Conservation (phyloP, 2,888 invertebrate species). For the Phaonia tiefii region DNA sequence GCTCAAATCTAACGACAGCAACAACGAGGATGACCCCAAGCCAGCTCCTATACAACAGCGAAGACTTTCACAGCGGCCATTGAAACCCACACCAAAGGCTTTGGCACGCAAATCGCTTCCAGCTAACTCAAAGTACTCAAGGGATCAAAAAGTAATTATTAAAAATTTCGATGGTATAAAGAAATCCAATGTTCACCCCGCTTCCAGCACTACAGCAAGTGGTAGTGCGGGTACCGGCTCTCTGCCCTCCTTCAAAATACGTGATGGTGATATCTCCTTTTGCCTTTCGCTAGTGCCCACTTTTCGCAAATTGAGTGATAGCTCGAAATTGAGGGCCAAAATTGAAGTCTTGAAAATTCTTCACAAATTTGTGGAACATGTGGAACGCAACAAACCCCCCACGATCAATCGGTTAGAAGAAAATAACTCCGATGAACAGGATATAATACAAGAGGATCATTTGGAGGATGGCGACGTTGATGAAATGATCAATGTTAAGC, state of each 20-base stretch:
- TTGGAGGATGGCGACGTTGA: slow-evolving; percentile 46
- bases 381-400: slow-evolving; percentile 5
- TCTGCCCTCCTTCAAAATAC: slow-evolving; percentile 49
- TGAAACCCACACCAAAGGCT: slow-evolving; percentile 17
- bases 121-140: not conserved
- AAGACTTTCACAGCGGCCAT: not conserved
- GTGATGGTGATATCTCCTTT: slow-evolving; percentile 61
- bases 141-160: slow-evolving; percentile 27
- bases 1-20: slow-evolving; percentile 38
- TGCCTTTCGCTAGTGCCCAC: slow-evolving; percentile 57
- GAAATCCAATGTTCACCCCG: slow-evolving; percentile 33
- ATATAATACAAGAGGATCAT: slow-evolving; percentile 50
- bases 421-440: not conserved
- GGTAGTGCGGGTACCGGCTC: not conserved
- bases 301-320: slow-evolving; percentile 53
- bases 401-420: too few relatives aligned
- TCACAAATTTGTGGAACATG: slow-evolving; percentile 47
- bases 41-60: not conserved
- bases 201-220: not conserved
- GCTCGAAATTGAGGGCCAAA: slow-evolving; percentile 55
- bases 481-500: slow-evolving; percentile 52
- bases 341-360: slow-evolving; percentile 56
- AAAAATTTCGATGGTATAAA: slow-evolving; percentile 40
- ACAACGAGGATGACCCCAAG: slow-evolving; percentile 21
- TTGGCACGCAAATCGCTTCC: not conserved